Conservation (phyloP, 1,140 invertebrate species). For the Spodoptera frugiperda region DNA sequence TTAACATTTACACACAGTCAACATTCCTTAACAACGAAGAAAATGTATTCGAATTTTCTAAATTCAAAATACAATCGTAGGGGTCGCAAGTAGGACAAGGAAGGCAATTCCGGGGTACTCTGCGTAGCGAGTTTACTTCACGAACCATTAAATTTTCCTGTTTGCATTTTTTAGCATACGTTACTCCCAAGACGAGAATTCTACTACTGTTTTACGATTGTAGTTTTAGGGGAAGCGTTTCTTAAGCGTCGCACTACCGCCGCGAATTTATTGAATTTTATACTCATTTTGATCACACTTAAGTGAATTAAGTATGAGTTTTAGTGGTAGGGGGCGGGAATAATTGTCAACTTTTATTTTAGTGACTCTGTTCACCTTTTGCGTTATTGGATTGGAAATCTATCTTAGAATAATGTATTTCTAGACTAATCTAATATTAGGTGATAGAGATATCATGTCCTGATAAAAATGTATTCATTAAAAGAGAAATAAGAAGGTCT, state of each 20-base stretch:
- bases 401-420: background rate
- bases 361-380: conserved; percentile 10
- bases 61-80: conserved; percentile 48
- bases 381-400: conserved; percentile 4
- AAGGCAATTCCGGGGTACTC: conserved; percentile 73
- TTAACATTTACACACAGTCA: background rate
- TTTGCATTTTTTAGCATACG: conserved; percentile 86
- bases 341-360: conserved; percentile 25
- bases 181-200: conserved; percentile 74
- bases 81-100: conserved; percentile 57
- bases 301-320: conserved; percentile 53
- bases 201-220: conserved; percentile 75
- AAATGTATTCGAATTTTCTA: background rate
- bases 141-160: conserved; percentile 85
- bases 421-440: background rate
- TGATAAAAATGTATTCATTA: background rate
- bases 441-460: background rate
- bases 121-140: conserved; percentile 79
- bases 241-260: conserved; percentile 35
- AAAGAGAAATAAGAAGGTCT: background rate
- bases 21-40: background rate
- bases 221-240: conserved; percentile 71
- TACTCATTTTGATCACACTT: conserved; percentile 43
- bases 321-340: conserved; percentile 30
- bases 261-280: conserved; percentile 53